Base-by-base conservation (phyloP, 2,888 invertebrate genomes). In the Halictus quadricinctus region DNA sequence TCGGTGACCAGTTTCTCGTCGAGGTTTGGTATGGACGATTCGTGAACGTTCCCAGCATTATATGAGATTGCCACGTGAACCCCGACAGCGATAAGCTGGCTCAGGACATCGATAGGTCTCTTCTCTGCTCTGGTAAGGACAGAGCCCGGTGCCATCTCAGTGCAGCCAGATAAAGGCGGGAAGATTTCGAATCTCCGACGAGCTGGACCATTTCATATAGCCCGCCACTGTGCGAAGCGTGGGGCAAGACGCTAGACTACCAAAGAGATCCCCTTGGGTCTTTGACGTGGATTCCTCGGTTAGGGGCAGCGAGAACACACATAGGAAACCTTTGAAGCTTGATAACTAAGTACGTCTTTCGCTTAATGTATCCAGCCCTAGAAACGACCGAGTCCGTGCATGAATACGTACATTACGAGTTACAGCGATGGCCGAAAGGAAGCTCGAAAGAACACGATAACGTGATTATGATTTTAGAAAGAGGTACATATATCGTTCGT, bases 291-390 rank as follows among this genome's bases (percentile, higher is more conserved):
- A 50, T 77, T 29, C n/a, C 66, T 41, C 25, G 25, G 43, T 5
- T n/a, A n/a, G 25, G 12, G 41, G 15, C 10, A n/a, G 13, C 64
- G 29, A 64, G 29, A 41, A 29, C 25, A 66, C n/a, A 73, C 15
- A 25, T 36, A 41, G 50, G 25, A 46, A n/a, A 74, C 10, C 58
- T 48, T 29, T 29, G 60, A 43, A 50, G 76, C 18, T 60, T 73
- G 43, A 60, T 60, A 74, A 82, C 36, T 70, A 77, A 80, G 60
- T 48, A 72, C 58, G 36, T 77, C 72, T 48, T 41, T 69, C 69
- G 58, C 18, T 73, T 58, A 21, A 73, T 69, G 66, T 83, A 46
- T 77, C 72, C 69, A 66, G 66, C 25, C 66, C 50, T 29, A 60
- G 58, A 50, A 64, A 76, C 29, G 36, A 25, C 36, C 60, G n/a